Conservation (phyloP, 37 sponge, comb jelly and placozoan species). For the Halichondria panicea region DNA sequence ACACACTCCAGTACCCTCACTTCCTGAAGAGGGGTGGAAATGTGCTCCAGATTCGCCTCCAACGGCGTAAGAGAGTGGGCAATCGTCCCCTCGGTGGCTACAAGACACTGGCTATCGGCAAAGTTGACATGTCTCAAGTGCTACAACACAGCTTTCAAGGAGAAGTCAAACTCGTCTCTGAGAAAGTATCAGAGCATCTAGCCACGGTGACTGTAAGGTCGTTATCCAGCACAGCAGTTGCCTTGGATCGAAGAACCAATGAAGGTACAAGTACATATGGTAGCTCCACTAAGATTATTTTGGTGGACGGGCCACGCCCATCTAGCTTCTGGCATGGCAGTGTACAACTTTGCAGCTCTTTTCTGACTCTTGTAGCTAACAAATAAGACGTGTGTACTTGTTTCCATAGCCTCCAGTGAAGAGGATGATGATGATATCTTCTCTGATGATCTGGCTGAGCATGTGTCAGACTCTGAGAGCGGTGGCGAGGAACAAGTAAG, state of each 20-base stretch:
- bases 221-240: constrained; percentile 46
- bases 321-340: too few relatives aligned
- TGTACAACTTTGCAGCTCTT: too few relatives aligned
- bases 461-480: constrained; percentile 67
- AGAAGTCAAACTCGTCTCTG: constrained; percentile 49
- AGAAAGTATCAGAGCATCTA: constrained; percentile 41
- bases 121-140: constrained; percentile 72
- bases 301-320: too few relatives aligned
- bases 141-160: constrained; percentile 65
- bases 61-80: constrained; percentile 76
- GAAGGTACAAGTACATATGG: too few relatives aligned
- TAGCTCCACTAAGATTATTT: too few relatives aligned
- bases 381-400: not conserved
- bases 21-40: constrained; percentile 85
- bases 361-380: not conserved
- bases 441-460: constrained; percentile 51
- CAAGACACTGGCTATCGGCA: constrained; percentile 85
- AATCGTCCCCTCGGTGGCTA: constrained; percentile 83
- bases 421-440: constrained; percentile 69
- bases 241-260: constrained; percentile 5
- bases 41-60: constrained; percentile 74
- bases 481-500: constrained; percentile 53
- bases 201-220: constrained; percentile 59
- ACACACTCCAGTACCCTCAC: constrained; percentile 82
- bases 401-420: constrained; percentile 25